Percentiles rank a stretch among this genome's conserved stretches.
phyloP scores from a whole-genome alignment of 2,888 invertebrate species.

The Lysandra bellargus region DNA sequence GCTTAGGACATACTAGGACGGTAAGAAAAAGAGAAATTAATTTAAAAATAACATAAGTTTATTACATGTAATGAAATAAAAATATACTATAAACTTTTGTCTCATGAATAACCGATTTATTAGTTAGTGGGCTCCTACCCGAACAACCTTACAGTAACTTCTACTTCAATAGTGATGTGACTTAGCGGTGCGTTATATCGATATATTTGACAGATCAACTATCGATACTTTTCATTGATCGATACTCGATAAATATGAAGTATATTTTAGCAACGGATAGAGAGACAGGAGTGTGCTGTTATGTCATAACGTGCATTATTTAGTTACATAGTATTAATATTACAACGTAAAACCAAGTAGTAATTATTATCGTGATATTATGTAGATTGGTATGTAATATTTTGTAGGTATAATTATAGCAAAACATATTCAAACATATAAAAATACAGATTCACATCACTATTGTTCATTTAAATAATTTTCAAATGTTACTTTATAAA shows the following conservation, averaged over 20 bases:
- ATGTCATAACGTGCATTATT: neutral
- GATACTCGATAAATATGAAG: neutral
- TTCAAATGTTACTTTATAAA: constrained; percentile 48
- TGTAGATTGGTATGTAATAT: neutral
- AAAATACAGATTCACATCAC: constrained; percentile 46
- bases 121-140: constrained; percentile 43
- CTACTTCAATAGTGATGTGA: constrained; percentile 39
- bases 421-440: neutral
- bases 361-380: neutral
- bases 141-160: constrained; percentile 33
- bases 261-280: neutral
- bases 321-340: neutral
- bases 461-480: constrained; percentile 50
- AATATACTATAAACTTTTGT: constrained; percentile 72
- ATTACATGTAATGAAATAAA: constrained; percentile 80
- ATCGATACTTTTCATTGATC: neutral
- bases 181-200: constrained; percentile 6
- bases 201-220: neutral
- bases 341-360: neutral
- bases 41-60: constrained; percentile 81
- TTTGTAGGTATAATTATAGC: neutral
- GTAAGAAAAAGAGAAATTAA: constrained; percentile 60
- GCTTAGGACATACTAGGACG: neutral
- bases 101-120: constrained; percentile 62
- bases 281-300: neutral